Conservation (phyloP, 1,140 invertebrate genomes). For the Grapholita molesta region DNA sequence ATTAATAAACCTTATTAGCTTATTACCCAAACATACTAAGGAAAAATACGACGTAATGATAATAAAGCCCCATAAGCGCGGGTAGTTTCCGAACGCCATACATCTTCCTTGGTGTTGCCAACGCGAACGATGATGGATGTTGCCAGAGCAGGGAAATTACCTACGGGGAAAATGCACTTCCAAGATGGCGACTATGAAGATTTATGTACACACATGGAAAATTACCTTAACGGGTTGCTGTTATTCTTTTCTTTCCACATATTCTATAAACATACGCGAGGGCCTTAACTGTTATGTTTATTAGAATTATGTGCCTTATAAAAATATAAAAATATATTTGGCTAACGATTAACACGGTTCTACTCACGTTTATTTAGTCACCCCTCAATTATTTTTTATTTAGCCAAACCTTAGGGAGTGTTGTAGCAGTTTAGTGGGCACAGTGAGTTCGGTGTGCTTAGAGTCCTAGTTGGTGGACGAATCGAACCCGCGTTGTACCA, state of each 20-base stretch:
- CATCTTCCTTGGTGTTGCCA: conserved; percentile 27
- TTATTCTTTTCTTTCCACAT: not conserved
- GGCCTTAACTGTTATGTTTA: too few relatives aligned
- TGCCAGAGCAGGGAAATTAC: conserved; percentile 33
- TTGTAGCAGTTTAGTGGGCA: too few relatives aligned
- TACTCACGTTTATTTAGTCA: too few relatives aligned
- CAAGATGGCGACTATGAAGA: conserved; percentile 37
- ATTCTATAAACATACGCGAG: not conserved
- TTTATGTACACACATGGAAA: conserved; percentile 30
- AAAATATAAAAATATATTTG: too few relatives aligned
- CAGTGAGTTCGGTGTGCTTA: too few relatives aligned
- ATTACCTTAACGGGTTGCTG: conserved; percentile 19
- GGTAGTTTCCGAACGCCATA: conserved; percentile 25
- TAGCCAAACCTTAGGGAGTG: too few relatives aligned
- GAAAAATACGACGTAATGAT: conserved; percentile 35
- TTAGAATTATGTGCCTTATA: too few relatives aligned
- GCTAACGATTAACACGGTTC: too few relatives aligned
- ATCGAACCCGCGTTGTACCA: too few relatives aligned
- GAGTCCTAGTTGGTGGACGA: too few relatives aligned
- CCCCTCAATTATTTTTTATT: too few relatives aligned
- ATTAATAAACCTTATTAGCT: too few relatives aligned
- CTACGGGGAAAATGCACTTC: conserved; percentile 36
- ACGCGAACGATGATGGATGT: conserved; percentile 37
- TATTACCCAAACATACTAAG: not conserved
- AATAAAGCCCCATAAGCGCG: conserved; percentile 21